Evolutionary conservation across 1,140 invertebrate species (phyloP).

Genomic region (Samia ricini): DNA sequence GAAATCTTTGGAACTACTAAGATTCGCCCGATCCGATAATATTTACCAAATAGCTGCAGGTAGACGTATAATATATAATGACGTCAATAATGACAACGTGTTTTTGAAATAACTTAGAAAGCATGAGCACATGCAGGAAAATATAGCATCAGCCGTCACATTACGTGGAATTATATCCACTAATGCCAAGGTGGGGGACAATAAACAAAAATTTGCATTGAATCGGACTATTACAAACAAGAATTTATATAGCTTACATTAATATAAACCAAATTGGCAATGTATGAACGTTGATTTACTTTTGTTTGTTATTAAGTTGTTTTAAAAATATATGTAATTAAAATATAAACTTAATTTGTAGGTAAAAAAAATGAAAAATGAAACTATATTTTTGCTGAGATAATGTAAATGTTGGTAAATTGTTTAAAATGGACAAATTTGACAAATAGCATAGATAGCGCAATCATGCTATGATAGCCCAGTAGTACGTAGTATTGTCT

Average conservation of each 20-base stretch:
- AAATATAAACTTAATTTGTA: no score
- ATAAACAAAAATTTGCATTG: constrained; percentile 1
- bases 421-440: no score
- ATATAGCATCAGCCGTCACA: neutral
- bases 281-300: neutral
- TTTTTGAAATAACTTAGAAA: neutral
- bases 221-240: neutral
- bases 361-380: no score
- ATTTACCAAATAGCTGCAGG: neutral
- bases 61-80: neutral
- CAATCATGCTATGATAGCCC: no score
- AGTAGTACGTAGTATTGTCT: no score
- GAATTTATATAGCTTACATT: neutral
- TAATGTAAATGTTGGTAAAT: no score
- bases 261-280: neutral
- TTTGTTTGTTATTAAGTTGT: neutral
- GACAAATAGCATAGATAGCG: no score
- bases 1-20: no score
- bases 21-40: neutral
- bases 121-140: neutral
- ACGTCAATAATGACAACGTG: neutral
- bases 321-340: no score
- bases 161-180: constrained; percentile 1
- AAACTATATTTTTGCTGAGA: no score
- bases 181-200: neutral